Conservation (phyloP, 2,888 invertebrate species). For the Dione vanillae region DNA sequence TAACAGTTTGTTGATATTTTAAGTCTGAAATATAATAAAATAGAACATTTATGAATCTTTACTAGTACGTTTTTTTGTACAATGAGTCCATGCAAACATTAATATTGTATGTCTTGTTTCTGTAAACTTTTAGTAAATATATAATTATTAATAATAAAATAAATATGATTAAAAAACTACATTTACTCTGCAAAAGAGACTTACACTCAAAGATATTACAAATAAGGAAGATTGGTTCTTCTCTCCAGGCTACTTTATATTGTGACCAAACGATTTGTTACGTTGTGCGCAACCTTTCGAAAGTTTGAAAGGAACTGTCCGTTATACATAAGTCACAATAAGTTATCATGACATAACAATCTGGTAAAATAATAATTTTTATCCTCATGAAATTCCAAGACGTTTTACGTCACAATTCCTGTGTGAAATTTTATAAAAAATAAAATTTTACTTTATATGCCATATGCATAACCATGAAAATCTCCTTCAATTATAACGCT, state of each 20-base stretch:
- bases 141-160: too few species aligned
- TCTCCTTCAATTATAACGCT: constrained; percentile 19
- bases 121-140: too few species aligned
- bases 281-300: constrained; percentile 35
- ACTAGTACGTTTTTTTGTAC: too few species aligned
- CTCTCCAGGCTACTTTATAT: constrained; percentile 29
- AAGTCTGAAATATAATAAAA: too few species aligned
- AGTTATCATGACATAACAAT: constrained; percentile 22
- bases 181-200: background rate
- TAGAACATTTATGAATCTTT: too few species aligned
- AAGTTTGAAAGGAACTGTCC: constrained; percentile 30
- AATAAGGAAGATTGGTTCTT: constrained; percentile 34
- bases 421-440: background rate
- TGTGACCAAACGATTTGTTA: constrained; percentile 37
- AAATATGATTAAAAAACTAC: too few species aligned
- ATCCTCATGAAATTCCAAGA: background rate
- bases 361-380: background rate
- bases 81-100: too few species aligned
- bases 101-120: too few species aligned
- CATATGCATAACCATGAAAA: constrained; percentile 6
- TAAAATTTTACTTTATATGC: background rate
- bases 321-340: constrained; percentile 31
- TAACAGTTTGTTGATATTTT: too few species aligned
- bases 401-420: background rate
- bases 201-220: constrained; percentile 6